Conservation (phyloP, 1,140 invertebrate species). For the Harpegnathos saltator region DNA sequence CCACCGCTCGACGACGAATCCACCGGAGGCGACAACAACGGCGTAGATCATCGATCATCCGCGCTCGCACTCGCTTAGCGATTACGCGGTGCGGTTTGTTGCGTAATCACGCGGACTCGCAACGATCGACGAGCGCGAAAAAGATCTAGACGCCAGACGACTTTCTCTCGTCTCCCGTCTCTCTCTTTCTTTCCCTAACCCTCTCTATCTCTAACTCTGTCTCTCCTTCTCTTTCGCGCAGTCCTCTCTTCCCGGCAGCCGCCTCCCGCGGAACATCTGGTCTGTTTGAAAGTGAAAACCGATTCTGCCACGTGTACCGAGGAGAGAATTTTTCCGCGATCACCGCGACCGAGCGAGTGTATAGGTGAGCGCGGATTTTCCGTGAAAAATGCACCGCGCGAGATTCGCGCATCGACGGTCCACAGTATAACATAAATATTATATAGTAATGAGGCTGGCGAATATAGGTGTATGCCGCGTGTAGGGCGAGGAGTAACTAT, state of each 20-base stretch:
- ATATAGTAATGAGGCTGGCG: too few species aligned
- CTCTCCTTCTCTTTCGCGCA: conserved; percentile 10
- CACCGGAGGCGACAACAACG: neutral
- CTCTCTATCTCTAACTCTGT: too few species aligned
- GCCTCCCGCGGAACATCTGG: conserved; percentile 14
- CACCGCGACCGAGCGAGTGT: too few species aligned
- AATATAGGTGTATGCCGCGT: too few species aligned
- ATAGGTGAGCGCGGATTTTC: neutral
- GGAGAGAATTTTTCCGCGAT: conserved; percentile 4
- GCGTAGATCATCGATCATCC: conserved; percentile 37
- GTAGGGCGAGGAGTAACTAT: too few species aligned
- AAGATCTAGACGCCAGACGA: conserved; percentile 39
- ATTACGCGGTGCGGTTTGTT: conserved; percentile 61
- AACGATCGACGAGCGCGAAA: conserved; percentile 46
- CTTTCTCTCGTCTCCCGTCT: conserved; percentile 72
- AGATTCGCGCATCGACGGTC: too few species aligned
- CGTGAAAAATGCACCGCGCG: too few species aligned
- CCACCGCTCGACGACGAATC: neutral
- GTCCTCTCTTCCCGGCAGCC: neutral
- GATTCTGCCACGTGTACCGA: conserved; percentile 30
- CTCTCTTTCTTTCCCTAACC: conserved; percentile 17
- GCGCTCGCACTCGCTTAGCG: conserved; percentile 25
- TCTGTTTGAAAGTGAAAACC: conserved; percentile 64
- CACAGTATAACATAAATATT: too few species aligned
- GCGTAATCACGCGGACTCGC: conserved; percentile 46